phyloP scores from a whole-genome alignment of 2,113 vertebrate species.

The Dromas ardeola region DNA sequence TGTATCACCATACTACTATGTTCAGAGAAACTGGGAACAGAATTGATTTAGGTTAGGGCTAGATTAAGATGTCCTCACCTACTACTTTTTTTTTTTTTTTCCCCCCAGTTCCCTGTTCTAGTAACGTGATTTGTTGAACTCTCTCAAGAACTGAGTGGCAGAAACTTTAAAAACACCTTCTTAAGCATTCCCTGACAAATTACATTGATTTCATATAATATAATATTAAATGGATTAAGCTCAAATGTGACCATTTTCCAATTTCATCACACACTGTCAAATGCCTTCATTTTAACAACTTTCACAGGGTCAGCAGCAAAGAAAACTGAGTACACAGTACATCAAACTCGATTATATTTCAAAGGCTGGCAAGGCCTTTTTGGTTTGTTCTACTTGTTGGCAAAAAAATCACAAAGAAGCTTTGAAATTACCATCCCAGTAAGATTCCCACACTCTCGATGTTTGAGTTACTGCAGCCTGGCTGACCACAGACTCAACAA shows the following conservation, averaged over 20 bases:
- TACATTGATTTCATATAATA: background rate
- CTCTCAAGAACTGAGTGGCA: background rate
- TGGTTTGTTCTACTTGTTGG: background rate
- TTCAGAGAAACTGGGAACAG: background rate
- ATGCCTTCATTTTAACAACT: background rate
- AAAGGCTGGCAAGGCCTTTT: background rate
- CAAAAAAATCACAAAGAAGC: background rate
- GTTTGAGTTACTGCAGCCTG: background rate
- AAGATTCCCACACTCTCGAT: background rate
- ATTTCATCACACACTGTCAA: background rate
- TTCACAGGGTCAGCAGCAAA: background rate
- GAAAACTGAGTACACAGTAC: background rate
- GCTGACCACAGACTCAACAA: slow-evolving; percentile 45
- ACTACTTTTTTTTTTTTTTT: background rate
- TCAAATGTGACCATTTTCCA: background rate
- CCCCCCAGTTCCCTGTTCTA: background rate
- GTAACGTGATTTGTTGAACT: background rate
- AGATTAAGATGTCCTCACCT: background rate
- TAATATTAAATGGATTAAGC: background rate
- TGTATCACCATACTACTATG: background rate
- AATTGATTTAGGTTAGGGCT: background rate
- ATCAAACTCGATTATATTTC: slow-evolving; percentile 14
- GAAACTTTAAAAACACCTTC: background rate
- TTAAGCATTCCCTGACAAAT: background rate
- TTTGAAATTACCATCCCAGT: slow-evolving; percentile 13